Conservation (phyloP, 2,797 vertebrate species). For the Alcedo quadribrachys region DNA sequence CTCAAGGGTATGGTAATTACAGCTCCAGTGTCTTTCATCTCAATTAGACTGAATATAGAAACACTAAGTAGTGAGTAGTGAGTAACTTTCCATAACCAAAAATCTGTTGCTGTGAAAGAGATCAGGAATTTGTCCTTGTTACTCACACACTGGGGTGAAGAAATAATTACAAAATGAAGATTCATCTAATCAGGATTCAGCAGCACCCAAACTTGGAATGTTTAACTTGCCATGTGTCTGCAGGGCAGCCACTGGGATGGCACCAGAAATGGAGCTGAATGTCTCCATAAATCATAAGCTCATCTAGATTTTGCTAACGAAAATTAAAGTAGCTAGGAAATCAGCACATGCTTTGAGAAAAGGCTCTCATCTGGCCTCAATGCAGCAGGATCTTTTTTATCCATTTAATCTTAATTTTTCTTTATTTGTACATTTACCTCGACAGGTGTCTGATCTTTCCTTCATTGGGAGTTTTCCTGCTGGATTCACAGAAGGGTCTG, state of each 20-base stretch:
- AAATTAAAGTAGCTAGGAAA: background rate
- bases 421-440: background rate
- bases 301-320: background rate
- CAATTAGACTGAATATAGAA: background rate
- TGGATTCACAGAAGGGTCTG: background rate
- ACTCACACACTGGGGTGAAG: background rate
- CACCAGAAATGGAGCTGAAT: background rate
- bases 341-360: background rate
- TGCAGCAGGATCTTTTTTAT: no score
- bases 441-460: background rate
- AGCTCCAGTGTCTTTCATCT: background rate
- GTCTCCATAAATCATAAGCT: background rate
- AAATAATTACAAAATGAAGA: background rate
- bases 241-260: background rate
- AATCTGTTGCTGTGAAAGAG: background rate
- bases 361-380: background rate
- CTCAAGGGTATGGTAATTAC: background rate
- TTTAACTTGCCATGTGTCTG: background rate
- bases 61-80: background rate
- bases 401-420: background rate
- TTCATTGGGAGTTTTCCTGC: background rate
- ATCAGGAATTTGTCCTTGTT: background rate
- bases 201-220: background rate
- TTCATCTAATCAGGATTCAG: background rate
- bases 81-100: slow-evolving; percentile 21